Conservation (phyloP, 2,888 invertebrate genomes). For the Habroteleia sp. region DNA sequence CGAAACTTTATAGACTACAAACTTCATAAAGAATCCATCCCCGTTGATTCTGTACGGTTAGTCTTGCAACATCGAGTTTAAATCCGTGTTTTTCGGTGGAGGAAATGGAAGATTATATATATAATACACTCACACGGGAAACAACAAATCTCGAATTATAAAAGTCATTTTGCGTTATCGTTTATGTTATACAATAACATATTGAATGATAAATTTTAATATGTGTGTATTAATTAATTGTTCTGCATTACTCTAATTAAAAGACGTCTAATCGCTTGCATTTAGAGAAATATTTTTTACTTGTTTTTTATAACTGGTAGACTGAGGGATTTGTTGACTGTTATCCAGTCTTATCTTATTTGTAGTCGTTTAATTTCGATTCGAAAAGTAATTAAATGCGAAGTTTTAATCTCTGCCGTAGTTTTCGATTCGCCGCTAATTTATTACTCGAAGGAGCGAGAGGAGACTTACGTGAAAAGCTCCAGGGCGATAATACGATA, state of each 20-base stretch:
- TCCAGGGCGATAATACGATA: constrained; percentile 74
- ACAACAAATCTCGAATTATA: too few species aligned
- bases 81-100: too few species aligned
- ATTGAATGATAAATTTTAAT: too few species aligned
- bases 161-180: too few species aligned
- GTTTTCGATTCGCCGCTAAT: constrained; percentile 70
- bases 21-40: constrained; percentile 46
- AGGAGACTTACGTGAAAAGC: constrained; percentile 69
- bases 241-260: too few species aligned
- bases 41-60: constrained; percentile 2
- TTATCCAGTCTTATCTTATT: constrained; percentile 35
- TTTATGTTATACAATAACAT: too few species aligned
- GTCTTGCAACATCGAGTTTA: constrained; percentile 15
- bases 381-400: constrained; percentile 69
- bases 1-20: constrained; percentile 43
- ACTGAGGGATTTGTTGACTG: constrained; percentile 30
- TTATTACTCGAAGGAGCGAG: constrained; percentile 59
- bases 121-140: too few species aligned
- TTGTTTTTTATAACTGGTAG: constrained; percentile 34
- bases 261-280: too few species aligned
- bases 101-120: too few species aligned
- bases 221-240: too few species aligned
- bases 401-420: constrained; percentile 73
- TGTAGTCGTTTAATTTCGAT: constrained; percentile 51
- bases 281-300: too few species aligned